Percentiles rank a stretch among this genome's conserved stretches.
These are phyloP conservation scores for Volucella bombylans DNA, from an alignment of 2,888 invertebrate species.

Conservation along the genomic window DNA sequence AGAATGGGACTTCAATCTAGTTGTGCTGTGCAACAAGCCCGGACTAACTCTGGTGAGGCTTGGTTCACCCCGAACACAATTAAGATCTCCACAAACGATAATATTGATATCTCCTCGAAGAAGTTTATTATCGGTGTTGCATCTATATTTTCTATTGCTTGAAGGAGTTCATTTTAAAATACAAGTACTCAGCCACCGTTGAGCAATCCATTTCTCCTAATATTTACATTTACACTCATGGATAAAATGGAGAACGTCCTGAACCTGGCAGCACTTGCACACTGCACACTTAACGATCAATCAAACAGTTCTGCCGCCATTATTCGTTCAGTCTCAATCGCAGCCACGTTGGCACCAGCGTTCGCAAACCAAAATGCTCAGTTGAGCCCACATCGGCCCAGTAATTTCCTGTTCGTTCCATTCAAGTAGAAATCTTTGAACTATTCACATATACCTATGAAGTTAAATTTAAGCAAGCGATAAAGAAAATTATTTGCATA, in stretches of 20 bases:
- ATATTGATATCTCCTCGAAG: too few species aligned
- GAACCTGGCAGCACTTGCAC: slow-evolving; percentile 61
- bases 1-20: too few species aligned
- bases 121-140: too few species aligned
- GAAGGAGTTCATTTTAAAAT: too few species aligned
- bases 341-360: slow-evolving; percentile 47
- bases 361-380: neutral
- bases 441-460: slow-evolving; percentile 77
- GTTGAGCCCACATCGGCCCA: slow-evolving; percentile 47
- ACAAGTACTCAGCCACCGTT: too few species aligned
- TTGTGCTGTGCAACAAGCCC: too few species aligned
- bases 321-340: slow-evolving; percentile 63
- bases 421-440: slow-evolving; percentile 82
- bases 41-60: too few species aligned
- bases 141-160: too few species aligned
- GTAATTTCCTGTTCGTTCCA: slow-evolving; percentile 74
- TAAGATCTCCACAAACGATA: too few species aligned
- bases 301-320: slow-evolving; percentile 50
- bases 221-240: too few species aligned
- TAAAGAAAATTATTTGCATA: slow-evolving; percentile 53
- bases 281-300: slow-evolving; percentile 57
- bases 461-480: slow-evolving; percentile 57
- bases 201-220: too few species aligned
- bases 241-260: neutral
- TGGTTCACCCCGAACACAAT: too few species aligned